A percentile compares a stretch with the other conserved stretches of the same genome.
phyloP scores from a whole-genome alignment of 2,113 vertebrate species.

The Hystrix cristata region DNA sequence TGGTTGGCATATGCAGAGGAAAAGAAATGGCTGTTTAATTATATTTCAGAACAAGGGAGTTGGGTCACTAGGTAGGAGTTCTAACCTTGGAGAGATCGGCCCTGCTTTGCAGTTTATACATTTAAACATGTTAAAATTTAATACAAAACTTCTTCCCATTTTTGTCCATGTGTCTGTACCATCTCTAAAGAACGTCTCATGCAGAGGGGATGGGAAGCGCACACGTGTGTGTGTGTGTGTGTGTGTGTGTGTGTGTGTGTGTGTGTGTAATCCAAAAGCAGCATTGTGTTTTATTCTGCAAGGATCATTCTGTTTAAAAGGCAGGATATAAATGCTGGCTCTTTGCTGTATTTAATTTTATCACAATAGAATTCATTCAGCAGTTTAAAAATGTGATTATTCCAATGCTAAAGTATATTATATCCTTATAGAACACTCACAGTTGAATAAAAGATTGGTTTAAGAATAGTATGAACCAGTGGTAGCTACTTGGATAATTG shows the following conservation, averaged over 20 bases:
- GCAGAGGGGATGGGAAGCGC: background rate
- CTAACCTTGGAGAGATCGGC: background rate
- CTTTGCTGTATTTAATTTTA: background rate
- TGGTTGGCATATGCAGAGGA: background rate
- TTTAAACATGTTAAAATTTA: background rate
- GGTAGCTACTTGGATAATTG: background rate
- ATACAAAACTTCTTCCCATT: background rate
- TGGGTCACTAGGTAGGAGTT: background rate
- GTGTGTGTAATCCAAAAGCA: background rate
- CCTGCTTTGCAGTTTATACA: background rate
- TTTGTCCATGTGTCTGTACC: background rate
- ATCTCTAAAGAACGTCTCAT: background rate
- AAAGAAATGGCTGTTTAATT: background rate
- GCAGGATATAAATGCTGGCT: background rate
- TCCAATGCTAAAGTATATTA: background rate
- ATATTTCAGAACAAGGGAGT: background rate
- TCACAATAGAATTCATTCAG: background rate
- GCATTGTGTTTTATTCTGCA: background rate
- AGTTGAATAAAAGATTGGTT: conserved; percentile 6
- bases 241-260: background rate
- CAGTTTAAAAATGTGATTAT: background rate
- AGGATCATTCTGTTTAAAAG: conserved; percentile 50
- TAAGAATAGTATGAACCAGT: background rate
- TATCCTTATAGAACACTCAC: background rate
- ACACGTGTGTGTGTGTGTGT: background rate